Evolutionary conservation across 2,888 invertebrate species (phyloP), one percentile per base, ranked within the genome.

Genomic region (Andrena fulva): DNA sequence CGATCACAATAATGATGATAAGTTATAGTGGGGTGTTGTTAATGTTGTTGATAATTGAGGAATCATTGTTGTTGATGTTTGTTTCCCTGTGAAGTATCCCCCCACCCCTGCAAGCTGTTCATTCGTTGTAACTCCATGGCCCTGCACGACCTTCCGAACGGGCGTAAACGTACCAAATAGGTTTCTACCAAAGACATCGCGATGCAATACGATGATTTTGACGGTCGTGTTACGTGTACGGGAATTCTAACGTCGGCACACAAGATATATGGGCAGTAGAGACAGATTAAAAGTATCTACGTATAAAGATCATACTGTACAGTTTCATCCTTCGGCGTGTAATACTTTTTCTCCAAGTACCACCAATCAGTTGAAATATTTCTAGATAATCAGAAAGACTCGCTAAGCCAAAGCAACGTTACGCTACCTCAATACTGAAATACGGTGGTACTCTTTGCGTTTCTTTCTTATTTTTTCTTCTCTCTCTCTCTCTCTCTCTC

Each of bases 51-150:
- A 92, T 92, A 91, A 84, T 90, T 90, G 90, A 91, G 84, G 87
- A 89, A 91, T 92, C 90, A 91, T 90, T 90, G 90, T 91, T 91
- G 90, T 92, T 92, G 89, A 92, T 90, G 91, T 91, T 92, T 92
- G 91, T 92, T 92, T 91, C 88, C 90, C 90, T 86, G 86, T 89
- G 82, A 88, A 90, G 78, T 87, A 89, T 56, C 8, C 75, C 79
- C 87, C 4, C 0, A 1, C 87, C 76, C 87, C 76, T 70, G 86
- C 88, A 89, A 90, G 80, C 87, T 90, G 83, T 90, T 89, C 89
- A 88, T 89, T 91, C 85, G 87, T 90, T 87, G 85, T 91, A 90
- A 80, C 74, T 88, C 81, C 86, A 82, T 85, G 80, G 79, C 87
- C 84, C 86, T 89, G 86, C 81, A 88, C 54, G 87, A 89, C 77